Evolutionary conservation across 2,113 vertebrate genomes (phyloP), one percentile per base, ranked within the genome.

Genomic region (Dascyllus trimaculatus): DNA sequence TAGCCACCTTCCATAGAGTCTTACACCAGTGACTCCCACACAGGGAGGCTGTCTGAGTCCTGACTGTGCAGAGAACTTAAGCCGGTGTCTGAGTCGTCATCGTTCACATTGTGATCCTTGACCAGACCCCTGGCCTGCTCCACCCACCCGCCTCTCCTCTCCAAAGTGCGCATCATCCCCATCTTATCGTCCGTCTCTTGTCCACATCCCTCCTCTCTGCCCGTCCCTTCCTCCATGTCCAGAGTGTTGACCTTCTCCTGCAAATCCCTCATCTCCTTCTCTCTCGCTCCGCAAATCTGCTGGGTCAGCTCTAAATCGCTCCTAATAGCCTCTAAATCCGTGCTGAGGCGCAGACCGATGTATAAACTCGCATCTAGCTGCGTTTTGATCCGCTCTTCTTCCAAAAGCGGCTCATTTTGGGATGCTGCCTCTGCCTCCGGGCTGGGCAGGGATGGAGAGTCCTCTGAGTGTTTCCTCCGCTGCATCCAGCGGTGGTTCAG

Each of bases 11-110:
- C 35, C 38, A 19, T 40, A 11, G 26, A 49, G 46, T 17, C 21
- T 91, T 96, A 98, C 61, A 98, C 97, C 1, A 97, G 93, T 13
- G 98, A 98, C 84, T 99, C 97, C 77, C 95, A 97, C 56, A 97
- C 95, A 0, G 96, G 94, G 2, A 87, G 76, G 15, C 93, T 95
- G 90, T 98, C 97, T 6, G 97, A 99, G 89, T 99, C 98, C 88
- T 98, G 97, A 70, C 97, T 99, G 93, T 99, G 97, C 96, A 99
- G 96, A 46, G 97, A 99, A 77, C 97, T 98, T 78, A 98, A 93
- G 11, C 98, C 97, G 1, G 98, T 99, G 85, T 99, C 98, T 22
- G 98, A 99, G 86, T 99, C 98, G 71, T 99, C 97, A 68, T 96
- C 97, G 61, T 96, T 96, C 35, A 86, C 93, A 5, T 90, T 91